Conservation (phyloP, 2,888 invertebrate species). For the Cheiracanthium punctorium region DNA sequence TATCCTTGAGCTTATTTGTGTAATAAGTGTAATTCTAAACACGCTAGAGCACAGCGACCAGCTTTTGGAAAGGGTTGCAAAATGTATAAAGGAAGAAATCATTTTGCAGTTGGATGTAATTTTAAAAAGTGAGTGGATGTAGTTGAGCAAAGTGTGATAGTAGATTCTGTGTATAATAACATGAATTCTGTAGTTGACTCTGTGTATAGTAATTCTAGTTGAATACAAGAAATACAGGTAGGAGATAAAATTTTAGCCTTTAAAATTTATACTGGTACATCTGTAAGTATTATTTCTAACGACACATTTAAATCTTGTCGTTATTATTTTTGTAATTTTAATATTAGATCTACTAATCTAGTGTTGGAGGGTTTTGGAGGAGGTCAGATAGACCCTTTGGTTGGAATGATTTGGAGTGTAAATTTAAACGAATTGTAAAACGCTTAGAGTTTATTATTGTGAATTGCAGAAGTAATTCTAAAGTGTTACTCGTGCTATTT, state of each 20-base stretch:
- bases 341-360: not conserved
- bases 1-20: too few species aligned
- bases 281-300: not conserved
- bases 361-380: not conserved
- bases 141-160: not conserved
- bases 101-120: slow-evolving; percentile 37
- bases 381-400: not conserved
- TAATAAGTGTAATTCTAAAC: too few species aligned
- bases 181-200: too few species aligned
- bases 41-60: not conserved
- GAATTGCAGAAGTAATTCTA: not conserved
- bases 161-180: too few species aligned
- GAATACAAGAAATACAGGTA: not conserved
- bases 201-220: not conserved
- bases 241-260: not conserved
- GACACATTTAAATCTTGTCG: not conserved
- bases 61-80: not conserved
- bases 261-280: not conserved
- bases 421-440: not conserved
- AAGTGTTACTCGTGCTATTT: not conserved
- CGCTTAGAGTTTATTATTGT: not conserved
- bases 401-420: not conserved
- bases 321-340: not conserved
- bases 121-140: not conserved
- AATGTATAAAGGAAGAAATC: not conserved